These are phyloP conservation scores for Chrysolina oricalcia DNA, from an alignment of 2,888 invertebrate genomes.

Conservation along the genomic window DNA sequence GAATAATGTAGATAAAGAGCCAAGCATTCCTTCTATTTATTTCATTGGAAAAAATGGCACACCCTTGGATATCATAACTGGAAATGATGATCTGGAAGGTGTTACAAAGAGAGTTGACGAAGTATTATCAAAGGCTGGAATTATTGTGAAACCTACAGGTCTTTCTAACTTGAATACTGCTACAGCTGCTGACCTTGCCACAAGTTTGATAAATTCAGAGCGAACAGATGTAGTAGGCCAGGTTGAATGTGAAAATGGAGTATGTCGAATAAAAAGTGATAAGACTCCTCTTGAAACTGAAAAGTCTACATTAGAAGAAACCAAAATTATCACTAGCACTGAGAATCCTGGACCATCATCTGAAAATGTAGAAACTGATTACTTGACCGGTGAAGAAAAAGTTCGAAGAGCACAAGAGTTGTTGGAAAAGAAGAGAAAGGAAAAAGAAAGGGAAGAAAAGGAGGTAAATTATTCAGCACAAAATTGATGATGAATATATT, in stretches of 20 bases:
- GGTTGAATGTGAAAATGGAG: constrained; percentile 74
- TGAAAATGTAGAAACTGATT: constrained; percentile 41
- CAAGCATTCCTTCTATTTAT: constrained; percentile 87
- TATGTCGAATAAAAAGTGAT: constrained; percentile 68
- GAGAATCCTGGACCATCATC: constrained; percentile 41
- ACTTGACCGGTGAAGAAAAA: constrained; percentile 74
- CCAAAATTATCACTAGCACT: constrained; percentile 16
- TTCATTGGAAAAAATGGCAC: constrained; percentile 89
- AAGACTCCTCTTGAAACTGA: constrained; percentile 32
- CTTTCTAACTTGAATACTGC: not conserved
- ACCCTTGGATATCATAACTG: constrained; percentile 86
- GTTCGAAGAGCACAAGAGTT: constrained; percentile 79
- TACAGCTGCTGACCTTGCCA: constrained; percentile 53
- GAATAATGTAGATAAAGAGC: constrained; percentile 78
- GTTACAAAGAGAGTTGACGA: constrained; percentile 79
- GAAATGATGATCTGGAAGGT: constrained; percentile 76
- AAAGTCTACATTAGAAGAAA: constrained; percentile 3
- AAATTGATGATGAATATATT: too few species aligned
- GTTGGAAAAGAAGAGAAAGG: constrained; percentile 78
- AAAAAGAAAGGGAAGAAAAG: constrained; percentile 80
- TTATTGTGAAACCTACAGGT: constrained; percentile 55
- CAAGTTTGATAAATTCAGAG: constrained; percentile 58
- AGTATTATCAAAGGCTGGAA: constrained; percentile 75
- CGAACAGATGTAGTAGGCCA: constrained; percentile 59
- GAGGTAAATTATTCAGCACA: constrained; percentile 71